Evolutionary conservation across 2,888 invertebrate species (phyloP).

Genomic region (Acanthococcus lagerstroemiae): DNA sequence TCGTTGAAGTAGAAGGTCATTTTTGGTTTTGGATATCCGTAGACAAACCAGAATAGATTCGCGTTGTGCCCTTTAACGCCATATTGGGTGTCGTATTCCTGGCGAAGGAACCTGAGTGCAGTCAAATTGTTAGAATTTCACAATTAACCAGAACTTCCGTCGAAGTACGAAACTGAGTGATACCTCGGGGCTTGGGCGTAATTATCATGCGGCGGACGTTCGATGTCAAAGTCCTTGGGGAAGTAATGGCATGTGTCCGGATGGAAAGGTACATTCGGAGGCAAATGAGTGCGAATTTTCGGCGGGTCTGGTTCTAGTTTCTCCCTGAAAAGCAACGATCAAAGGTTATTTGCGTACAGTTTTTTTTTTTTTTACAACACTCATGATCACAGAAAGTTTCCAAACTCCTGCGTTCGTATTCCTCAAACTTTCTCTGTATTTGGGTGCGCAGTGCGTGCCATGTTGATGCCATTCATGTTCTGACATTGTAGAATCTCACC

Average conservation of each 20-base stretch:
- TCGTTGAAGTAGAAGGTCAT: conserved; percentile 83
- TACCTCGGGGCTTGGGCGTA: conserved; percentile 67
- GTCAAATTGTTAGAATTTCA: too few relatives aligned
- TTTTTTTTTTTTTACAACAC: too few relatives aligned
- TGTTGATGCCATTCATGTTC: too few relatives aligned
- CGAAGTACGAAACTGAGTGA: not conserved
- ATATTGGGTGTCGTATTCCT: conserved; percentile 77
- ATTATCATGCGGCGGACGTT: conserved; percentile 72
- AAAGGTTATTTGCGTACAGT: too few relatives aligned
- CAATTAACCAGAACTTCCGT: not conserved
- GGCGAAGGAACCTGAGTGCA: conserved; percentile 60
- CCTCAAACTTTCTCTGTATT: too few relatives aligned
- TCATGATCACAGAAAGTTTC: too few relatives aligned
- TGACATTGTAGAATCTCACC: too few relatives aligned
- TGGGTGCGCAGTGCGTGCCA: too few relatives aligned
- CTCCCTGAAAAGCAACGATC: conserved; percentile 48
- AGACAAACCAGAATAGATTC: conserved; percentile 86
- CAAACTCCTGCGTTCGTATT: too few relatives aligned
- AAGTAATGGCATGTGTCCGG: conserved; percentile 78
- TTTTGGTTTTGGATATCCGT: conserved; percentile 91
- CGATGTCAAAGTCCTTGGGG: conserved; percentile 85
- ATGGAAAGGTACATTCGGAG: conserved; percentile 69
- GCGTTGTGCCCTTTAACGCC: conserved; percentile 86
- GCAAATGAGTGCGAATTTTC: conserved; percentile 66
- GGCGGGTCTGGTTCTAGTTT: conserved; percentile 69